These are phyloP conservation scores for Pimephales promelas DNA, from an alignment of 2,113 vertebrate species.

Conservation along the genomic window DNA sequence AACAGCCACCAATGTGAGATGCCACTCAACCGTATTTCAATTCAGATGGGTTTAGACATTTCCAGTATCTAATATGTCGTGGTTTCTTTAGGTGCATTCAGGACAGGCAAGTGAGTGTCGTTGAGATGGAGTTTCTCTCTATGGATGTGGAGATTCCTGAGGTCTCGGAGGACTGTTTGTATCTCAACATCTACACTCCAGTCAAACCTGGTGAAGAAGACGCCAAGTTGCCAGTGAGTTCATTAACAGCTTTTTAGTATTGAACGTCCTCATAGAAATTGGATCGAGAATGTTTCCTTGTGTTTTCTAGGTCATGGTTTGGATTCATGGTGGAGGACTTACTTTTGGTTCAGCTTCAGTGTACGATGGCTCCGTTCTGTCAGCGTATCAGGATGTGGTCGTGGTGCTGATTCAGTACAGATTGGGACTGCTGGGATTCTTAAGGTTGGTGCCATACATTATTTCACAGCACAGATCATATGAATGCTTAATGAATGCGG, in stretches of 20 bases:
- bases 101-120: accelerated
- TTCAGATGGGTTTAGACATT: neutral
- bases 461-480: neutral
- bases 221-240: slow-evolving; percentile 74
- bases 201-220: slow-evolving; percentile 59
- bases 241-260: neutral
- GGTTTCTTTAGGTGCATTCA: slow-evolving; percentile 70
- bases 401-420: slow-evolving; percentile 86
- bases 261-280: neutral
- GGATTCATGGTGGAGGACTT: slow-evolving; percentile 86
- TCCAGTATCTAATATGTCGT: neutral
- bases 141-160: slow-evolving; percentile 54
- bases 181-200: slow-evolving; percentile 77
- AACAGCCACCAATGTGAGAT: slow-evolving; percentile 78
- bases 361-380: slow-evolving; percentile 80
- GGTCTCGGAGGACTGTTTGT: slow-evolving; percentile 78
- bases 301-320: slow-evolving; percentile 84
- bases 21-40: neutral
- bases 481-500: neutral
- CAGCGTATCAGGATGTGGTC: slow-evolving; percentile 81
- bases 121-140: neutral
- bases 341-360: slow-evolving; percentile 65
- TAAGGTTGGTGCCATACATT: slow-evolving; percentile 72
- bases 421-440: slow-evolving; percentile 81
- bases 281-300: neutral